Conservation (phyloP, 2,113 vertebrate genomes). For the Thinocorus orbignyianus region DNA sequence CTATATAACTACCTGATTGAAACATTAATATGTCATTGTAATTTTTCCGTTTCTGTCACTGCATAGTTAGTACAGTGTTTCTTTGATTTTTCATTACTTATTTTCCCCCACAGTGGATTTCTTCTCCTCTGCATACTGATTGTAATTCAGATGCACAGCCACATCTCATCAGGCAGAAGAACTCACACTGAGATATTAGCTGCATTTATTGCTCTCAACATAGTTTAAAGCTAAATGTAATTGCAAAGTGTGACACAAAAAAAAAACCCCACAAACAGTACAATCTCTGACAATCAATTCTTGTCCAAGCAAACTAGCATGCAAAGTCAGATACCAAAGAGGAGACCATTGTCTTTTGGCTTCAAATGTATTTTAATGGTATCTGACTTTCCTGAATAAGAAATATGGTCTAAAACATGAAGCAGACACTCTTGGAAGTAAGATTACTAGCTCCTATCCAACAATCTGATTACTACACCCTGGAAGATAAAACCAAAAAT, state of each 20-base stretch:
- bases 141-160: conserved; percentile 34
- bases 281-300: neutral
- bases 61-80: neutral
- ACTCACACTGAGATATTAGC: conserved; percentile 16
- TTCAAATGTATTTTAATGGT: neutral
- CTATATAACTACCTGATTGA: neutral
- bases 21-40: neutral
- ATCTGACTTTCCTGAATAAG: neutral
- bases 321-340: neutral
- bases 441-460: neutral
- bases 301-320: neutral
- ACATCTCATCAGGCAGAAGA: conserved; percentile 70
- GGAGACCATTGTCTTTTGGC: neutral
- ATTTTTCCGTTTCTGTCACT: neutral
- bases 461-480: neutral
- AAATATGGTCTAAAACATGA: neutral
- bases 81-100: neutral
- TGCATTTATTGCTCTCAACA: conserved; percentile 15
- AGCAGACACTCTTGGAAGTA: neutral
- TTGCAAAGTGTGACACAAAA: neutral
- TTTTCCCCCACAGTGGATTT: neutral
- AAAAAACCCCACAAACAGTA: too few species aligned
- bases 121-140: neutral
- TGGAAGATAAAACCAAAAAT: neutral
- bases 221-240: neutral